Conservation (phyloP, 1,140 invertebrate genomes). For the Heterodera schachtii region DNA sequence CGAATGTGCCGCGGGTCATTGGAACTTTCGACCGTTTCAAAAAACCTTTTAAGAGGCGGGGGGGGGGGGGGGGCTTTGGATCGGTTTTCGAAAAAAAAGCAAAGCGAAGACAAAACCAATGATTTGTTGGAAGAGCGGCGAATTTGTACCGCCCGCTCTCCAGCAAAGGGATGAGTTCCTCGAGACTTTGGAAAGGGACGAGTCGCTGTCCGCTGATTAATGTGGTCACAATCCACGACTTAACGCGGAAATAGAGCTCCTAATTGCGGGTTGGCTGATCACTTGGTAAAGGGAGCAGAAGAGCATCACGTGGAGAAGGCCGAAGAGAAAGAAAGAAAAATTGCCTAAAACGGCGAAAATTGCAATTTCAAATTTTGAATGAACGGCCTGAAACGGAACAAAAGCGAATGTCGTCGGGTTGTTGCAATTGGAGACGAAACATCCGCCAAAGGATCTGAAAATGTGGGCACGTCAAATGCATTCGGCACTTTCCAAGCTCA, state of each 20-base stretch:
- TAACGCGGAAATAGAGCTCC: background rate
- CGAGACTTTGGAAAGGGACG: background rate
- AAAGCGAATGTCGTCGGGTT: background rate
- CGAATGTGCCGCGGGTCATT: background rate
- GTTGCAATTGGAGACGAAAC: conserved; percentile 5
- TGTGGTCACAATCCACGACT: conserved; percentile 12
- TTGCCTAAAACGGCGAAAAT: background rate
- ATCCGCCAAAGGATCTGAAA: conserved; percentile 7
- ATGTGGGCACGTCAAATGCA: background rate
- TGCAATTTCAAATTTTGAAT: background rate
- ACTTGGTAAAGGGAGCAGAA: conserved; percentile 12
- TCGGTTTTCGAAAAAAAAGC: background rate
- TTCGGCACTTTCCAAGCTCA: too few relatives aligned
- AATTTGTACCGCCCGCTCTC: conserved; percentile 6
- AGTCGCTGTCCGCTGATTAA: background rate
- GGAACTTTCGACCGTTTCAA: conserved; percentile 1
- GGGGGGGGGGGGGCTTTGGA: background rate
- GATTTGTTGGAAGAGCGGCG: conserved; percentile 8
- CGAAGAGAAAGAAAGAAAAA: background rate
- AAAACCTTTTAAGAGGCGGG: background rate
- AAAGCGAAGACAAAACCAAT: background rate
- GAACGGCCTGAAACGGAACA: background rate
- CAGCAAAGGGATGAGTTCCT: background rate
- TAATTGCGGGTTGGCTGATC: background rate
- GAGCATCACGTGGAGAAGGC: conserved; percentile 1